Evolutionary conservation across 2,113 vertebrate genomes (phyloP).

Genomic region (Gallinago jamesoni): DNA sequence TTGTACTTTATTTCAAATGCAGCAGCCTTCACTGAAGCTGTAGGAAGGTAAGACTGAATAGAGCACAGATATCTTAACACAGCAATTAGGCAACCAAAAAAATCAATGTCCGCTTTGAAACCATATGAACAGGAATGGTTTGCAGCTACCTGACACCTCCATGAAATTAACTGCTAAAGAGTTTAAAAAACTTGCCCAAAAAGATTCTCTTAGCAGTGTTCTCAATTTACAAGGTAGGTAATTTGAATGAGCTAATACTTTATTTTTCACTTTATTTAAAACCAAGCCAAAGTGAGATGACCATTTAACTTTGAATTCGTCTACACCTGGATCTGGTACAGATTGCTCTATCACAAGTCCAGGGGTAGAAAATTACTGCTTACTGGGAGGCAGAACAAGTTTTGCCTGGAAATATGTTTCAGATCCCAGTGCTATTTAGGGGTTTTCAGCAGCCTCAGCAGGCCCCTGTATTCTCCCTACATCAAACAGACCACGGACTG

Average conservation of each 20-base stretch:
- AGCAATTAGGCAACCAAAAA: background rate
- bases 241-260: background rate
- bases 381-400: slow-evolving; percentile 7
- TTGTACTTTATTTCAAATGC: background rate
- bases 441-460: background rate
- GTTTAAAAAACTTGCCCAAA: background rate
- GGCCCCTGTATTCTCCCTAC: background rate
- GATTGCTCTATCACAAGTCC: background rate
- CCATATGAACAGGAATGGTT: background rate
- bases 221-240: background rate
- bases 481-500: slow-evolving; percentile 44
- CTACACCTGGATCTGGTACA: background rate
- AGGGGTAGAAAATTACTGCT: background rate
- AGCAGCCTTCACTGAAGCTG: background rate
- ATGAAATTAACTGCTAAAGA: background rate
- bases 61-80: background rate
- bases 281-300: background rate
- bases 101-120: background rate
- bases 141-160: background rate
- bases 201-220: background rate
- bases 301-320: background rate
- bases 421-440: background rate
- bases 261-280: background rate
- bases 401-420: slow-evolving; percentile 16
- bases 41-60: background rate